Base-by-base conservation (phyloP, 2,888 invertebrate genomes). In the Pachliopta kotzebuea region DNA sequence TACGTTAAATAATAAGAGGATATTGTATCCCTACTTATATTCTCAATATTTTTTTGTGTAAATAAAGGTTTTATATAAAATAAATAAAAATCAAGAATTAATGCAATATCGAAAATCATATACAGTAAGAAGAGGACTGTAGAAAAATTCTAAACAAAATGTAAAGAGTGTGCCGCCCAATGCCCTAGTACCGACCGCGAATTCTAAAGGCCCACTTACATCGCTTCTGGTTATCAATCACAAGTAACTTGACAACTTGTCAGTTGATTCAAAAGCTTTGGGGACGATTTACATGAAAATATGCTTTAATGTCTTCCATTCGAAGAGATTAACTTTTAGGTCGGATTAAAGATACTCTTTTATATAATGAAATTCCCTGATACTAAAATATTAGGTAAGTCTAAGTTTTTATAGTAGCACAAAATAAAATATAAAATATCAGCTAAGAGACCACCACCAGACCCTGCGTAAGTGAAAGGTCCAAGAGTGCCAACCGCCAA, bases 221-320 rank as follows among this genome's bases (percentile, higher is more conserved):
- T 56, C 55, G 29, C 50, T 50, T 37, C 37, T 50, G 55, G 59
- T 45, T 52, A 64, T 64, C 63, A 64, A 60, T 64, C 63, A 63
- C 29, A 56, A 63, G 63, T 37, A 64, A 64, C 63, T 60, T 64
- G 63, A 64, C 63, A 64, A 64, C 63, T 64, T 64, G 63, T 64
- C 63, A 64, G 59, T 59, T 37, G 50, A 60, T 60, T 60, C 60
- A 64, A 64, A 63, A 60, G 60, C 37, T 59, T 37, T 45, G 29
- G 23, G 59, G 37, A 64, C 63, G 63, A 64, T 64, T 64, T 64
- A 64, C 63, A 64, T 59, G 63, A 64, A 64, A 64, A 64, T 64
- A 64, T 56, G 63, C 63, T 64, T 64, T 64, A 64, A 64, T 60
- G 59, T 64, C 60, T 59, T 55, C 63, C 60, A 64, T 64, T 60